Conservation (phyloP, 2,797 vertebrate genomes). For the Malacoraja senta region DNA sequence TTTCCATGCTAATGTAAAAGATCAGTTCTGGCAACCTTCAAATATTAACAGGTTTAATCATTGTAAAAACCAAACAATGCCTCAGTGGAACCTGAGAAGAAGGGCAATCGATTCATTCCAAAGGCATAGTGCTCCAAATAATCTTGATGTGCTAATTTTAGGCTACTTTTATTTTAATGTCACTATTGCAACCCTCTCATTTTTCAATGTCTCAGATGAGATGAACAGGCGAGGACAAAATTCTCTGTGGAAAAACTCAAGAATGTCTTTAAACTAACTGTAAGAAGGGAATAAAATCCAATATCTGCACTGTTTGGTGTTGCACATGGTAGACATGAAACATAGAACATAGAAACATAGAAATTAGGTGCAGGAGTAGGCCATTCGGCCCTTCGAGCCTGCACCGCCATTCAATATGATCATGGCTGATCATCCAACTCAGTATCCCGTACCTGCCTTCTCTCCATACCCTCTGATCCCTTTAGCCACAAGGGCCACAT, state of each 20-base stretch:
- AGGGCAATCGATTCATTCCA: neutral
- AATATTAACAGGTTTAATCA: neutral
- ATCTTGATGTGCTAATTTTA: neutral
- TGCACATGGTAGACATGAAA: neutral
- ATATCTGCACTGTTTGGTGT: neutral
- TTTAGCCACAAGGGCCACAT: no score
- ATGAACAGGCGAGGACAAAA: neutral
- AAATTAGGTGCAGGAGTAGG: no score
- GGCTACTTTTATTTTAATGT: neutral
- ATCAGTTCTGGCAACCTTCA: no score
- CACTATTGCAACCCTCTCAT: neutral
- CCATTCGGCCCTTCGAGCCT: no score
- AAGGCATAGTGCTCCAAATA: neutral
- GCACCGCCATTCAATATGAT: no score
- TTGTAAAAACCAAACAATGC: neutral
- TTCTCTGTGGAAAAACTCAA: neutral
- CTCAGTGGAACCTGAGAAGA: neutral
- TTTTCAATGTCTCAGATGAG: neutral
- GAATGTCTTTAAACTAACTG: neutral
- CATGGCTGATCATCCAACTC: no score
- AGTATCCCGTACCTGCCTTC: no score
- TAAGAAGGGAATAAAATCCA: neutral
- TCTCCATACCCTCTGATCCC: no score
- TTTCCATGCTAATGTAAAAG: no score
- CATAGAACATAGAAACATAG: no score